Conservation (phyloP, 2,797 vertebrate genomes). For the Oophaga sylvatica region DNA sequence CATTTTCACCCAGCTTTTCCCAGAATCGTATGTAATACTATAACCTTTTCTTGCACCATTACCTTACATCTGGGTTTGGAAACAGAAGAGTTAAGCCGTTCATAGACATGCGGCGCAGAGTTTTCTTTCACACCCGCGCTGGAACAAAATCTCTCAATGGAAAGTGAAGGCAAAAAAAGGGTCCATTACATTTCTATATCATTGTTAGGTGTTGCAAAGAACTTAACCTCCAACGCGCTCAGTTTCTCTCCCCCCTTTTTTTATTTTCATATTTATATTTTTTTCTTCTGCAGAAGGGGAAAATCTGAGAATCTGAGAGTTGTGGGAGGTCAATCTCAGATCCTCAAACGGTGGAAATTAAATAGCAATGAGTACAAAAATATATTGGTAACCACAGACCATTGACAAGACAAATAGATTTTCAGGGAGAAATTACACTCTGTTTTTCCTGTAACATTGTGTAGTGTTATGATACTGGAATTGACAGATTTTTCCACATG, state of each 20-base stretch:
- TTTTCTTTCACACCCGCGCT: constrained; percentile 8
- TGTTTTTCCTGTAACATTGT: constrained; percentile 39
- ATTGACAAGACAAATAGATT: constrained; percentile 57
- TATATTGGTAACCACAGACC: constrained; percentile 51
- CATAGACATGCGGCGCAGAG: background rate
- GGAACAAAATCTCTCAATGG: background rate
- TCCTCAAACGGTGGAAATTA: constrained; percentile 54
- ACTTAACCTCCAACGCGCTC: background rate
- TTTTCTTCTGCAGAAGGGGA: constrained; percentile 43
- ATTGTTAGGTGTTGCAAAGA: constrained; percentile 47
- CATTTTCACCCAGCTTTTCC: no score
- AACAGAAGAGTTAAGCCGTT: background rate
- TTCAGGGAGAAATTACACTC: constrained; percentile 16
- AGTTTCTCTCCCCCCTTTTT: constrained; percentile 13
- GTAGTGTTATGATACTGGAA: constrained; percentile 46
- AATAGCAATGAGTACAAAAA: constrained; percentile 39
- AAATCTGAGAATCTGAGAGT: constrained; percentile 43
- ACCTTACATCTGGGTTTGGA: background rate
- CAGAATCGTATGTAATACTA: background rate
- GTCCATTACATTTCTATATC: constrained; percentile 12
- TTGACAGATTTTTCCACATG: constrained; percentile 38
- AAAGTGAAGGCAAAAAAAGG: constrained; percentile 12
- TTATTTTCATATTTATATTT: background rate
- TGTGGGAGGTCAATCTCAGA: constrained; percentile 50
- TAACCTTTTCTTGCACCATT: background rate